These are phyloP conservation scores for Crossocerus cetratus DNA, from an alignment of 2,888 invertebrate genomes.

Conservation along the genomic window DNA sequence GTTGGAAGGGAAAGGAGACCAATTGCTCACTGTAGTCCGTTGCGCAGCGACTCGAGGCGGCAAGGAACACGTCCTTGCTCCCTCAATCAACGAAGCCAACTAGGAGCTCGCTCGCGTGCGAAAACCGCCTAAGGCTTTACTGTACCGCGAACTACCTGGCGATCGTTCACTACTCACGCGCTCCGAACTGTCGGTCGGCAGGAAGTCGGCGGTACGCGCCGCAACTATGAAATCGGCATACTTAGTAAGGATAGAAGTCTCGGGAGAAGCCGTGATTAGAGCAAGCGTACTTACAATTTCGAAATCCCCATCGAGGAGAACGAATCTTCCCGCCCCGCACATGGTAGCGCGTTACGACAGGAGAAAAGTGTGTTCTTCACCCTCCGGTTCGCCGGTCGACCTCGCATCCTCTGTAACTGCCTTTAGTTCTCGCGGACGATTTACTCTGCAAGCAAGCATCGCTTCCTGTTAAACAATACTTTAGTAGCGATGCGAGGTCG, in stretches of 20 bases:
- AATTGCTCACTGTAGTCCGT: constrained; percentile 39
- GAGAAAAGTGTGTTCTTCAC: too few relatives aligned
- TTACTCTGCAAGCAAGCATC: too few relatives aligned
- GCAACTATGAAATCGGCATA: neutral
- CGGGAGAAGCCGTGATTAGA: neutral
- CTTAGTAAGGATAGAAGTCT: neutral
- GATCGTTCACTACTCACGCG: neutral
- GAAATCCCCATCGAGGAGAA: neutral
- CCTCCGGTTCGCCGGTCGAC: too few relatives aligned
- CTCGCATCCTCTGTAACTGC: too few relatives aligned
- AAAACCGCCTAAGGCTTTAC: constrained; percentile 29
- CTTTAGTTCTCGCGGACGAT: too few relatives aligned
- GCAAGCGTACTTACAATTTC: neutral
- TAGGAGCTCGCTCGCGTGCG: constrained; percentile 9
- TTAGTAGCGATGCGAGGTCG: too few relatives aligned
- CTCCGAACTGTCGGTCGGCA: too few relatives aligned
- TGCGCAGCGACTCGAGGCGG: neutral
- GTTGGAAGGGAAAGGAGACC: constrained; percentile 4
- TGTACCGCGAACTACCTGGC: constrained; percentile 25
- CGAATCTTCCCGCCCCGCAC: too few relatives aligned
- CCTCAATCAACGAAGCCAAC: neutral
- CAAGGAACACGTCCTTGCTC: too few relatives aligned
- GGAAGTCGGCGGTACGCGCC: neutral
- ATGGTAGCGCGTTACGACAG: too few relatives aligned
- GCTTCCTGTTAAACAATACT: too few relatives aligned